Evolutionary conservation across 2,113 vertebrate species (phyloP), one percentile per base, ranked within the genome.

Genomic region (Oryzias curvinotus): DNA sequence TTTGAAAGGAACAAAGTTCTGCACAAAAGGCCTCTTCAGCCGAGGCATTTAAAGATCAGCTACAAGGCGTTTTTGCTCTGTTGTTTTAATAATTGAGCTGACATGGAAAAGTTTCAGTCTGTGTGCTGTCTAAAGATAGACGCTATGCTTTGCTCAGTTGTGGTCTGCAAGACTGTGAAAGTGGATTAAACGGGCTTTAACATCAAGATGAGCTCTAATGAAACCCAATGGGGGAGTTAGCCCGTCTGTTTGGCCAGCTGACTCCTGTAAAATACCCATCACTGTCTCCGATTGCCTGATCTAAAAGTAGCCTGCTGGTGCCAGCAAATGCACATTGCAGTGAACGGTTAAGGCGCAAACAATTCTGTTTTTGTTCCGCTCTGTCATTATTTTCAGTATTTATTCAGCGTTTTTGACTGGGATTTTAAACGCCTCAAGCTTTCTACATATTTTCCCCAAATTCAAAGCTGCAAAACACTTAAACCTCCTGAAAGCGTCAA

Each of bases 191-290:
- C 59, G 58, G 77, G 81, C 81, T 85, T 86, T 82, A 85, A 85
- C 87, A 88, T 89, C 82, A 87, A 88, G 87, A 87, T 16, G 28
- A 74, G 81, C 80, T 62, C 81, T 90, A 89, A 90, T 89, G 84
- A 86, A 90, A 88, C 83, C 84, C 85, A 85, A 76, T 73, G 76
- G 81, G 77, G 87, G 85, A 83, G 78, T 85, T 83, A 87, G 83
- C 36, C 73, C 30, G 81, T 88, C 85, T 90, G 85, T 87, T 88
- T 87, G 78, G 83, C 80, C 89, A 90, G 89, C 87, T 90, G 89
- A 90, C 83, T 88, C 80, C 78, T 19, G 83, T 82, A 77, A 85
- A 82, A 77, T 72, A 77, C 57, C 74, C 72, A 84, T 83, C 83
- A 75, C 70, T 72, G 85, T 81, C 81, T 88, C 83, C 74, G 71